Evolutionary conservation across 2,113 vertebrate species (phyloP).

Genomic region (Hystrix cristata): DNA sequence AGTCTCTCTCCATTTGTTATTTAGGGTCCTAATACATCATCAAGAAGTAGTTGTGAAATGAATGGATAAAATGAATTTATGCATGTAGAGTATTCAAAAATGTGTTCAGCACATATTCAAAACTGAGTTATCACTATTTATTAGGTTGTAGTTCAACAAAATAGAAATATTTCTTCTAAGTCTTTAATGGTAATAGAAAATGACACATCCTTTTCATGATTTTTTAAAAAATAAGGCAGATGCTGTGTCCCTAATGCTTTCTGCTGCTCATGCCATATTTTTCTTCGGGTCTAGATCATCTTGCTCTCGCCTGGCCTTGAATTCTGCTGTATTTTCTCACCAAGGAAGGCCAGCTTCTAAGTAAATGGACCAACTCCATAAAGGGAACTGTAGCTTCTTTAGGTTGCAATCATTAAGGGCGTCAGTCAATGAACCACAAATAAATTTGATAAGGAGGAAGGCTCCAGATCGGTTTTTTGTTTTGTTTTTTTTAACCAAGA

Average conservation of each 20-base stretch:
- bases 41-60: constrained; percentile 29
- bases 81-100: background rate
- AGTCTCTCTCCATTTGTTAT: background rate
- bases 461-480: background rate
- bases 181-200: constrained; percentile 44
- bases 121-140: background rate
- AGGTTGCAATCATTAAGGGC: background rate
- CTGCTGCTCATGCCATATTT: background rate
- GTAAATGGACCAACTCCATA: constrained; percentile 6
- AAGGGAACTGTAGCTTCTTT: background rate
- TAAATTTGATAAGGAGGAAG: constrained; percentile 16
- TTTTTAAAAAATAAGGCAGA: background rate
- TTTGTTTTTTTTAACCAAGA: too few species aligned
- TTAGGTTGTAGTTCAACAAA: background rate
- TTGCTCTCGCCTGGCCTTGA: background rate
- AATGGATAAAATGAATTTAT: constrained; percentile 13
- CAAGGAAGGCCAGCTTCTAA: background rate
- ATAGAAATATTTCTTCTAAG: background rate
- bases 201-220: background rate
- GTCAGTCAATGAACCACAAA: background rate
- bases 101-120: background rate
- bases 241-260: background rate
- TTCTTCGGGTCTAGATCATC: background rate
- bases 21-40: background rate
- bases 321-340: background rate